A percentile compares a stretch with the other conserved stretches of the same genome.
phyloP scores from a whole-genome alignment of 2,113 vertebrate species.

The Marmota flaviventris region DNA sequence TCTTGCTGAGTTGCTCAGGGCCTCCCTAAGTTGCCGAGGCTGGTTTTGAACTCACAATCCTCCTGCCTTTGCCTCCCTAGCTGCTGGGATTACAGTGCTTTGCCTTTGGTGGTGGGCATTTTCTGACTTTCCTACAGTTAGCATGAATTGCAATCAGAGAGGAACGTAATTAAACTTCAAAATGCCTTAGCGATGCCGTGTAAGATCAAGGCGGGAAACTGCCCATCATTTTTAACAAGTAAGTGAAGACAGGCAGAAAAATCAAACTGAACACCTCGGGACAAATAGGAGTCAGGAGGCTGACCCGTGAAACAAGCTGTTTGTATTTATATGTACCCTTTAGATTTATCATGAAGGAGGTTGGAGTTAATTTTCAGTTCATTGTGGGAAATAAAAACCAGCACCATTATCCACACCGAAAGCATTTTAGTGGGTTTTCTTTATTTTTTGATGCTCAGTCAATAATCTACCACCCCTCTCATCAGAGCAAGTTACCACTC shows the following conservation, averaged over 20 bases:
- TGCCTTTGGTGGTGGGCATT: neutral
- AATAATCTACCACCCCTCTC: neutral
- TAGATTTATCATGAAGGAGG: neutral
- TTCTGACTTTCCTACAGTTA: neutral
- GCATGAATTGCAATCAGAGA: neutral
- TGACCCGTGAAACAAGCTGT: accelerated
- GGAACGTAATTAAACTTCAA: neutral
- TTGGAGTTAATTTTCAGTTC: neutral
- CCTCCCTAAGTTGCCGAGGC: neutral
- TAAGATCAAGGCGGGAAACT: neutral
- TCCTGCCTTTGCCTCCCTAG: neutral
- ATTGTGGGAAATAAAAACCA: neutral
- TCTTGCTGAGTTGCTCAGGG: no score
- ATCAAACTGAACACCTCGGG: neutral
- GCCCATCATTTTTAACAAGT: neutral
- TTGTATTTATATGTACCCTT: no score
- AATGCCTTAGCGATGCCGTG: neutral
- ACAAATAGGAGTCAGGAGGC: accelerated
- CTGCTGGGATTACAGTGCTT: neutral
- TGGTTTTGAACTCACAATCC: neutral
- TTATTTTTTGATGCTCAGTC: neutral
- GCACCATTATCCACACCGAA: neutral
- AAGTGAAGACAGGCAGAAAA: neutral
- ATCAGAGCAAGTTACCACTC: neutral
- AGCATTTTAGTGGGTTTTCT: neutral